phyloP scores from a whole-genome alignment of 2,113 vertebrate genomes.

The Thermophis baileyi region DNA sequence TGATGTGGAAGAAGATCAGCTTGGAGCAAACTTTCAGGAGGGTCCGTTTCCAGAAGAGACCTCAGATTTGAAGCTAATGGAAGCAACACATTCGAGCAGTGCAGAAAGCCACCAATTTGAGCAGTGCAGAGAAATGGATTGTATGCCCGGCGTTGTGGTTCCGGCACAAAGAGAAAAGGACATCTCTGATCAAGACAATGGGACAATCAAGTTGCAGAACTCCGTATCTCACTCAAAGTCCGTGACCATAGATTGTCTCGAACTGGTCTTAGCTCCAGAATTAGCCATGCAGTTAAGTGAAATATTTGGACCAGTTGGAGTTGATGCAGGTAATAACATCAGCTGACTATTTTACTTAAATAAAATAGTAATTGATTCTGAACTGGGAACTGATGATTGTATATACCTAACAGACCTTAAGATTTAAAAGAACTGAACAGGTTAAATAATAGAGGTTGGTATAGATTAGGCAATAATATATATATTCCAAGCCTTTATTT shows the following conservation, averaged over 20 bases:
- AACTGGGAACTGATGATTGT: neutral
- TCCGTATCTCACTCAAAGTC: constrained; percentile 42
- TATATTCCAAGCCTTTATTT: neutral
- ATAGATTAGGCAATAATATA: neutral
- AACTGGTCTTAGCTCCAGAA: constrained; percentile 88
- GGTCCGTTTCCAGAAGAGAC: constrained; percentile 31
- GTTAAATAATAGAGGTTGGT: neutral
- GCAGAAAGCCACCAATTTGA: constrained; percentile 44
- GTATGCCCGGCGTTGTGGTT: neutral
- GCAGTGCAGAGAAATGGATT: constrained; percentile 30
- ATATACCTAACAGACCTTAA: neutral
- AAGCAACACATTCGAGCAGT: constrained; percentile 36
- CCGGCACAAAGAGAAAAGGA: constrained; percentile 32
- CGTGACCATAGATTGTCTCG: constrained; percentile 84
- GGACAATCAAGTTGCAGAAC: constrained; percentile 42
- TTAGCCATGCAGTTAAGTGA: constrained; percentile 90
- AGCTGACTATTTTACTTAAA: neutral
- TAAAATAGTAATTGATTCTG: neutral
- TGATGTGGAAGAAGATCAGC: constrained; percentile 31
- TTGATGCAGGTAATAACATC: constrained; percentile 84
- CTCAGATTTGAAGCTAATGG: neutral
- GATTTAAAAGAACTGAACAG: neutral
- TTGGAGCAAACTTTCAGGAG: constrained; percentile 43
- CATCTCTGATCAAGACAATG: neutral
- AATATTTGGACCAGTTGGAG: constrained; percentile 92